Evolutionary conservation across 2,888 invertebrate genomes (phyloP).

Genomic region (Mellilla xanthometata): DNA sequence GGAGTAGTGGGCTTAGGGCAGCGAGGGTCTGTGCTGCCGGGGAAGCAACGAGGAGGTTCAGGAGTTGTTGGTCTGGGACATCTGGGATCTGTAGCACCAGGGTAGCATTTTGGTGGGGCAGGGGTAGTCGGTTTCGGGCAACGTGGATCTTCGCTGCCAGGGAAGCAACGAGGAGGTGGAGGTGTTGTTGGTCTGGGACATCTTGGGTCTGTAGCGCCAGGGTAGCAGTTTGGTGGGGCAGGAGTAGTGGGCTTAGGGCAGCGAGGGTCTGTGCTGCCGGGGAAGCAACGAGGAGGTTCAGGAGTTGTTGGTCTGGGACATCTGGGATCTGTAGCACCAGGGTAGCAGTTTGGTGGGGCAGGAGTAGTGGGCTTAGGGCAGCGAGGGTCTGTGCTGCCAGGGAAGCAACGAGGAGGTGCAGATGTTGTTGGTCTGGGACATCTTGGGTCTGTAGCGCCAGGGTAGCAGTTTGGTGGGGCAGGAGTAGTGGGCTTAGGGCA

Average conservation of each 20-base stretch:
- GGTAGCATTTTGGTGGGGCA: slow-evolving; percentile 32
- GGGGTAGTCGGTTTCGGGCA: slow-evolving; percentile 39
- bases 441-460: slow-evolving; percentile 30
- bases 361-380: slow-evolving; percentile 43
- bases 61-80: slow-evolving; percentile 40
- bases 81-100: slow-evolving; percentile 38
- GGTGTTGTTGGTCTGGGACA: slow-evolving; percentile 37
- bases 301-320: slow-evolving; percentile 43
- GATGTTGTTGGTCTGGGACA: slow-evolving; percentile 42
- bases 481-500: slow-evolving; percentile 43
- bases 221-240: slow-evolving; percentile 41
- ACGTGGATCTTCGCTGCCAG: slow-evolving; percentile 49
- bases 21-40: slow-evolving; percentile 35
- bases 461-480: slow-evolving; percentile 35
- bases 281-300: slow-evolving; percentile 36
- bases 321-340: slow-evolving; percentile 39
- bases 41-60: slow-evolving; percentile 34
- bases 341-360: slow-evolving; percentile 37
- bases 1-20: slow-evolving; percentile 46
- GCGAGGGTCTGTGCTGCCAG: slow-evolving; percentile 50
- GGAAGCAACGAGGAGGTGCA: slow-evolving; percentile 39
- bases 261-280: slow-evolving; percentile 35
- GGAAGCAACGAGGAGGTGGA: slow-evolving; percentile 37
- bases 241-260: slow-evolving; percentile 37
- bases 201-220: slow-evolving; percentile 48